Conservation (phyloP, 1,140 invertebrate genomes). For the Drosophila leontia region DNA sequence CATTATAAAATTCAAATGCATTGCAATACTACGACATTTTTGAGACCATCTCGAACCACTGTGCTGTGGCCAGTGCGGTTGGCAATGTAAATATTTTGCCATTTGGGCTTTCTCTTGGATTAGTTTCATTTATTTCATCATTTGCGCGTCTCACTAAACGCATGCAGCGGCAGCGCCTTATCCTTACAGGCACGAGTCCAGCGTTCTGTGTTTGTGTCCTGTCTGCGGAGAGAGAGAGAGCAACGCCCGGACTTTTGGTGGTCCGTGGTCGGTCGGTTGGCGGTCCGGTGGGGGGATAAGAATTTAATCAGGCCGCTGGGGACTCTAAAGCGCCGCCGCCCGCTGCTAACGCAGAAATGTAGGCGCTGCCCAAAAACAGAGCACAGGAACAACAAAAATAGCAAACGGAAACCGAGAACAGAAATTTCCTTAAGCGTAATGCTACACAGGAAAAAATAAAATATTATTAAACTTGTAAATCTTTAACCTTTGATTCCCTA, state of each 20-base stretch:
- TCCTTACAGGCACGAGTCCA: constrained; percentile 8
- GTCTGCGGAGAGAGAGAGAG: constrained; percentile 18
- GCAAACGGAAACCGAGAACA: constrained; percentile 29
- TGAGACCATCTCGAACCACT: constrained; percentile 3
- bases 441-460: neutral
- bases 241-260: constrained; percentile 16
- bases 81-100: constrained; percentile 82
- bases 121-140: constrained; percentile 83
- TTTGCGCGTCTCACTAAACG: constrained; percentile 77
- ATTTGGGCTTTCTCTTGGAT: constrained; percentile 81
- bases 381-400: constrained; percentile 17
- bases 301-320: constrained; percentile 83
- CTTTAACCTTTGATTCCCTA: too few species aligned
- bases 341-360: constrained; percentile 45
- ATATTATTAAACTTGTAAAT: too few species aligned
- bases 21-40: neutral
- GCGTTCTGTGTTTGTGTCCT: constrained; percentile 9
- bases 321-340: constrained; percentile 71
- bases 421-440: constrained; percentile 74
- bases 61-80: constrained; percentile 51
- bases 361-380: constrained; percentile 50
- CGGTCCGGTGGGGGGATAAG: constrained; percentile 43
- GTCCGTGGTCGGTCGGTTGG: constrained; percentile 21
- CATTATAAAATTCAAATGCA: neutral
- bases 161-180: constrained; percentile 48